phyloP scores from a whole-genome alignment of 2,113 vertebrate species.

The Trogon surrucura region DNA sequence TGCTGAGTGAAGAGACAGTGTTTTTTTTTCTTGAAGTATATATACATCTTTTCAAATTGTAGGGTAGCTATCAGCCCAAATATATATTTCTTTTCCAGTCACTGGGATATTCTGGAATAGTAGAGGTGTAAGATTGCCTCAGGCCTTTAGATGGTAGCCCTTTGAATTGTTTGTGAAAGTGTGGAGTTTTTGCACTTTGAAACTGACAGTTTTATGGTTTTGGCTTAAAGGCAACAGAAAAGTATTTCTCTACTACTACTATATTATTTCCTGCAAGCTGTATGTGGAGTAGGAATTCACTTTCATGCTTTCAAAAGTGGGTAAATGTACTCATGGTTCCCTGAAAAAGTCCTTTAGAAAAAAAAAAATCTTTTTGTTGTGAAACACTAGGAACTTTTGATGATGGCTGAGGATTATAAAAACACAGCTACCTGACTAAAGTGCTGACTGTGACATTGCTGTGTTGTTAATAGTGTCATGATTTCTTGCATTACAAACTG shows the following conservation, averaged over 20 bases:
- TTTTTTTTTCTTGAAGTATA: not conserved
- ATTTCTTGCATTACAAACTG: not conserved
- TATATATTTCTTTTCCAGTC: not conserved
- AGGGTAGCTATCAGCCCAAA: not conserved
- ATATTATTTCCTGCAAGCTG: not conserved
- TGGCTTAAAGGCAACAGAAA: not conserved
- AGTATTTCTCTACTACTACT: not conserved
- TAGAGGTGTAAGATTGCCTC: not conserved
- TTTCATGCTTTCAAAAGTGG: not conserved
- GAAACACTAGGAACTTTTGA: not conserved
- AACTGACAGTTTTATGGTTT: not conserved
- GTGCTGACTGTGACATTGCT: conserved; percentile 11
- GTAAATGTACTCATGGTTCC: not conserved
- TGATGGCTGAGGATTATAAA: not conserved
- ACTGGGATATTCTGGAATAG: not conserved
- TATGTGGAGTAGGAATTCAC: not conserved
- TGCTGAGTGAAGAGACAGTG: not conserved
- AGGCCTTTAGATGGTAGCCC: not conserved
- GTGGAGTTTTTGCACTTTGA: not conserved
- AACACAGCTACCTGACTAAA: not conserved
- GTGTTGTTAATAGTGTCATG: not conserved
- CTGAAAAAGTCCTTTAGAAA: not conserved
- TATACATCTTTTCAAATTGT: not conserved
- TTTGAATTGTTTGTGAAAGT: not conserved
- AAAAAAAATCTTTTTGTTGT: not conserved